Conservation (phyloP, 2,113 vertebrate genomes). For the Nycticebus coucang region DNA sequence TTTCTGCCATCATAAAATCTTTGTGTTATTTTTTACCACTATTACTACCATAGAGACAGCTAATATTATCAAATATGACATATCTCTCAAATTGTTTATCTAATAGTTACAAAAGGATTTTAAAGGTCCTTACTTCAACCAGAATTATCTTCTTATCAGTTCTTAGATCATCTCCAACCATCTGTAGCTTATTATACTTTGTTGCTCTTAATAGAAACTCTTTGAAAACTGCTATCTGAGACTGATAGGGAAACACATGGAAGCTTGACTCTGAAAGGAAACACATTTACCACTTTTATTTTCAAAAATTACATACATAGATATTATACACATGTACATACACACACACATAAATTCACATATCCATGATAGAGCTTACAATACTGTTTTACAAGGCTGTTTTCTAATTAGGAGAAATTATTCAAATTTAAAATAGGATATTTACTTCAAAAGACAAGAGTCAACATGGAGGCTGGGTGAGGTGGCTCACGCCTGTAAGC, state of each 20-base stretch:
- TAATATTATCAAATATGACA: not conserved
- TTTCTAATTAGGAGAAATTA: not conserved
- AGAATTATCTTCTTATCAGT: slow-evolving; percentile 91
- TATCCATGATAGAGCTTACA: not conserved
- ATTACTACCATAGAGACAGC: not conserved
- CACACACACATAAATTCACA: not conserved
- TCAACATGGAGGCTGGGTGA: not conserved
- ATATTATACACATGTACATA: not conserved
- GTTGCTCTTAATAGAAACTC: slow-evolving; percentile 96
- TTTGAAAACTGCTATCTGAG: slow-evolving; percentile 91
- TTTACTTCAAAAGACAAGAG: slow-evolving; percentile 22
- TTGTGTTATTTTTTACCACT: not conserved
- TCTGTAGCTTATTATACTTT: slow-evolving; percentile 94
- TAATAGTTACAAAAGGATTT: slow-evolving; percentile 1
- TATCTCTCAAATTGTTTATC: not conserved
- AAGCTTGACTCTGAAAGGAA: slow-evolving; percentile 87
- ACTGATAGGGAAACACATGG: slow-evolving; percentile 84
- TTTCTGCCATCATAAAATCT: not conserved
- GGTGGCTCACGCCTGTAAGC: no score
- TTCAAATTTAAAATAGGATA: slow-evolving; percentile 47
- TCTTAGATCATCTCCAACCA: slow-evolving; percentile 88
- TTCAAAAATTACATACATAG: slow-evolving; percentile 12
- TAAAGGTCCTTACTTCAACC: slow-evolving; percentile 90
- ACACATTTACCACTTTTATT: slow-evolving; percentile 60
- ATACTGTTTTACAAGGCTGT: not conserved